A percentile compares a stretch with the other conserved stretches of the same genome.
phyloP scores from a whole-genome alignment of 2,797 vertebrate genomes.

The Mastacembelus armatus region DNA sequence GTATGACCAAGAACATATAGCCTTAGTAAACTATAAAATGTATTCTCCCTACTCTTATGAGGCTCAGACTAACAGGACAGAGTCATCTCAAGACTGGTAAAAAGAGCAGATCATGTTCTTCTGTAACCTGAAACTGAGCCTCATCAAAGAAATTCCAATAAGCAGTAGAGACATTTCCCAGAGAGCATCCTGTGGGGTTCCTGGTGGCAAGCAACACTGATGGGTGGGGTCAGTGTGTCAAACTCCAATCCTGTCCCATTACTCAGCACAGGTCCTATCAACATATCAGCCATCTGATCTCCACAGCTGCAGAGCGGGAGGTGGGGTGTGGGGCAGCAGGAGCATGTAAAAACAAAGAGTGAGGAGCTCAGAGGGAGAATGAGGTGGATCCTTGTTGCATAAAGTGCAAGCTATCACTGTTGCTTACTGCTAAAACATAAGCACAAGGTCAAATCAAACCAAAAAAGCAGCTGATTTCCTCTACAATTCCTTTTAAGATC shows the following conservation, averaged over 20 bases:
- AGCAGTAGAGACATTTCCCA: constrained; percentile 80
- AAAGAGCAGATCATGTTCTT: constrained; percentile 66
- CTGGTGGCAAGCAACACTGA: constrained; percentile 67
- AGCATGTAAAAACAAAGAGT: constrained; percentile 62
- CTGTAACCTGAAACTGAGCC: constrained; percentile 74
- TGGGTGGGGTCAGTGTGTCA: constrained; percentile 77
- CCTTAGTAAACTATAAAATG: constrained; percentile 17
- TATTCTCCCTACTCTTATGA: constrained; percentile 19
- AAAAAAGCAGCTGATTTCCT: constrained; percentile 55
- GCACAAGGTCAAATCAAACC: constrained; percentile 68
- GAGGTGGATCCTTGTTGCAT: constrained; percentile 32
- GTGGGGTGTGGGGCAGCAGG: constrained; percentile 7
- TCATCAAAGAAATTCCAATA: constrained; percentile 83
- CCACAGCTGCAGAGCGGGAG: constrained; percentile 49
- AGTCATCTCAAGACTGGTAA: constrained; percentile 20
- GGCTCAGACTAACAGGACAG: constrained; percentile 40
- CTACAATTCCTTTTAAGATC: constrained; percentile 34
- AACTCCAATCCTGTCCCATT: constrained; percentile 75
- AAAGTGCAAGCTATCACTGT: constrained; percentile 32
- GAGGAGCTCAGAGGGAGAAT: constrained; percentile 19
- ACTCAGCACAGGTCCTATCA: constrained; percentile 78
- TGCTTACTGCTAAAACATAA: constrained; percentile 14
- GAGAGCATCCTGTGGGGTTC: constrained; percentile 75
- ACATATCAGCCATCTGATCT: constrained; percentile 80
- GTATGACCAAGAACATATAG: constrained; percentile 4